Conservation (phyloP, 2,888 invertebrate species). For the Leucoma salicis region DNA sequence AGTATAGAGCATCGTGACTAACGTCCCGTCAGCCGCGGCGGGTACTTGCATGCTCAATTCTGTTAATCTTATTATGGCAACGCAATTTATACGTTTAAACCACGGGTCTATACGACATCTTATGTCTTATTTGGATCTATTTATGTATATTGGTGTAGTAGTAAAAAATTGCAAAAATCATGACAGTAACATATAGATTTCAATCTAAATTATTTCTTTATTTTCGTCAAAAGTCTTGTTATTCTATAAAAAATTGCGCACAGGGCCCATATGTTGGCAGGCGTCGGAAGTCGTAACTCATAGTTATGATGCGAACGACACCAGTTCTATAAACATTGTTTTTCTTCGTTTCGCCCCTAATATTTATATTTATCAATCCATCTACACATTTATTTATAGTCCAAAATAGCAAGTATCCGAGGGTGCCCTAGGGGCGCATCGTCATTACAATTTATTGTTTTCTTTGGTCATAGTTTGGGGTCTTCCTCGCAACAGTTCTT, state of each 20-base stretch:
- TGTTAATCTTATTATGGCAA: conserved; percentile 78
- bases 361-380: conserved; percentile 83
- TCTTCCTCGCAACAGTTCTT: conserved; percentile 52
- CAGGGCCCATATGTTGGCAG: conserved; percentile 70
- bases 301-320: conserved; percentile 81
- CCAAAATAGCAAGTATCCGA: conserved; percentile 77
- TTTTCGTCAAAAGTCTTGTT: conserved; percentile 48
- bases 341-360: conserved; percentile 81
- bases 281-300: conserved; percentile 82
- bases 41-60: conserved; percentile 60
- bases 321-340: conserved; percentile 82
- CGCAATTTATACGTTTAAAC: conserved; percentile 67
- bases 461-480: conserved; percentile 73
- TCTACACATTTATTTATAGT: conserved; percentile 82
- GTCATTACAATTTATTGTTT: conserved; percentile 81
- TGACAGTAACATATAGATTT: conserved; percentile 19
- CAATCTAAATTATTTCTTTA: conserved; percentile 50
- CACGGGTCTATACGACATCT: conserved; percentile 68
- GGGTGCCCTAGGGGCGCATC: conserved; percentile 73
- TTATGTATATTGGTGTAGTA: neutral
- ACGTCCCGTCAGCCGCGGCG: conserved; percentile 60
- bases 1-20: conserved; percentile 76
- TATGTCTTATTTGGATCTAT: conserved; percentile 53
- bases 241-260: conserved; percentile 69
- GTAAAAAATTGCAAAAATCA: neutral